Evolutionary conservation across 2,797 vertebrate genomes (phyloP).

Genomic region (Masticophis lateralis): DNA sequence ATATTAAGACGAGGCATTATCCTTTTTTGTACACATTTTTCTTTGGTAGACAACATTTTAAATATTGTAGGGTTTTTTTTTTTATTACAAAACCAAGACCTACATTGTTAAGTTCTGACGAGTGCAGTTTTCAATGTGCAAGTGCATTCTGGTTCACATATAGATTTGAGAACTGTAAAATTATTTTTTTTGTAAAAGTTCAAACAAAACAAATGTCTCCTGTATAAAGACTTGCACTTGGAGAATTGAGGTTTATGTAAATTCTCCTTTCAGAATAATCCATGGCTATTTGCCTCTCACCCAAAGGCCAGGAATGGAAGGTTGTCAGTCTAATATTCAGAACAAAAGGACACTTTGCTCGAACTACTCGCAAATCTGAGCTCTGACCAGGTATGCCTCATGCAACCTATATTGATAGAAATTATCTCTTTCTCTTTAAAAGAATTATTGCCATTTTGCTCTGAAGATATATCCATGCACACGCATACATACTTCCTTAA

Average conservation of each 20-base stretch:
- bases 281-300: not conserved
- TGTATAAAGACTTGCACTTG: not conserved
- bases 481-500: not conserved
- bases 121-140: not conserved
- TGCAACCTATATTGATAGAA: constrained; percentile 4
- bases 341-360: not conserved
- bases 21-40: not conserved
- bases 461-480: not conserved
- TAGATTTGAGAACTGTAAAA: not conserved
- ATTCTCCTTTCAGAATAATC: not conserved
- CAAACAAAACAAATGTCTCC: not conserved
- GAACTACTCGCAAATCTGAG: not conserved
- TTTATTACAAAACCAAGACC: not conserved
- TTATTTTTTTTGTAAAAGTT: not conserved
- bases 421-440: not conserved
- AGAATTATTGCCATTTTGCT: not conserved
- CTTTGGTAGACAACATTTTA: not conserved
- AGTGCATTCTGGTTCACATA: not conserved
- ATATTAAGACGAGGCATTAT: not conserved
- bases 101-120: not conserved
- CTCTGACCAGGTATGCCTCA: not conserved
- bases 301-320: not conserved
- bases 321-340: not conserved
- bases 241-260: not conserved
- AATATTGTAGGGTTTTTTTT: not conserved